phyloP scores from a whole-genome alignment of 2,113 vertebrate genomes.

The Pungitius pungitius region DNA sequence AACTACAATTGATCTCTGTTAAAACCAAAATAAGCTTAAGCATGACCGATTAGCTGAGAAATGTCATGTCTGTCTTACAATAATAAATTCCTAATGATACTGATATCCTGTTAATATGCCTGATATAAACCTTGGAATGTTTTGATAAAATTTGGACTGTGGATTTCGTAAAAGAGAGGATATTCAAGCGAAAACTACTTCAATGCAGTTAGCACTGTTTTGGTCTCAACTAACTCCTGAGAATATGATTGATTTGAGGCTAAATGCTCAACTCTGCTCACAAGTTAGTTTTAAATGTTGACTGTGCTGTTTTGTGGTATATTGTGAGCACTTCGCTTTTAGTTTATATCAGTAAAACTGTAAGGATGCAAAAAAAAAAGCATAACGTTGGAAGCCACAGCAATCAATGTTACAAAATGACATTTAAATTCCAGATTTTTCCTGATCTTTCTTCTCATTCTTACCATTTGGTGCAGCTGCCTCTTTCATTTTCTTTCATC shows the following conservation, averaged over 20 bases:
- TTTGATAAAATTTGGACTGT: background rate
- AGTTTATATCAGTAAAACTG: background rate
- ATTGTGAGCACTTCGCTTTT: background rate
- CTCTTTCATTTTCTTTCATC: slow-evolving; percentile 16
- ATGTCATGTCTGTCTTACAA: background rate
- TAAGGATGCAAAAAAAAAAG: background rate
- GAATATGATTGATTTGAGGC: background rate
- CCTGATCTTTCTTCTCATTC: background rate
- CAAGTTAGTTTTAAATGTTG: background rate
- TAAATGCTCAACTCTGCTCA: background rate
- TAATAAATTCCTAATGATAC: too few relatives aligned
- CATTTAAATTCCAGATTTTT: background rate
- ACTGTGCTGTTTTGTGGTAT: too few relatives aligned
- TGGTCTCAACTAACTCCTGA: background rate
- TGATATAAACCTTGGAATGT: background rate
- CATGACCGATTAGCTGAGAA: background rate
- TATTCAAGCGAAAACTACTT: background rate
- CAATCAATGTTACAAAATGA: background rate
- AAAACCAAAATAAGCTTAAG: too few relatives aligned
- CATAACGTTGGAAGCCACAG: background rate
- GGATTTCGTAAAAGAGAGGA: too few relatives aligned
- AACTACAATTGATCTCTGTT: too few relatives aligned
- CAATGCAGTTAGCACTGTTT: background rate
- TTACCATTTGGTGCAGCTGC: background rate
- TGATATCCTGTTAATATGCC: too few relatives aligned